phyloP scores from a whole-genome alignment of 2,113 vertebrate species.

The Scopus umbretta region DNA sequence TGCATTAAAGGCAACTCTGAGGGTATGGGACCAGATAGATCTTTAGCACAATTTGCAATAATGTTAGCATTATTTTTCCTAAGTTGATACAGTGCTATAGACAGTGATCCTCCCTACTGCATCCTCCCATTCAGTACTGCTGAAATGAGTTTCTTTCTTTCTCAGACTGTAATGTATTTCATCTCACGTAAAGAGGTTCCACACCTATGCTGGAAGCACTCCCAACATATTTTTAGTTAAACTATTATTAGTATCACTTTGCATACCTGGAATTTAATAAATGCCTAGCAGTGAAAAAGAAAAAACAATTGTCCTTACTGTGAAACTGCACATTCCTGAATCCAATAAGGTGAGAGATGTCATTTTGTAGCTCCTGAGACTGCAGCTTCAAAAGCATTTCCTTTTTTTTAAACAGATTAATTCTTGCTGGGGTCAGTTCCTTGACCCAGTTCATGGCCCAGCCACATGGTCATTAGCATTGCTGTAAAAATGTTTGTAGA shows the following conservation, averaged over 20 bases:
- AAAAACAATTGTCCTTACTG: not conserved
- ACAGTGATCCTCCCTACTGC: not conserved
- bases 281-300: not conserved
- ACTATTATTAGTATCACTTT: not conserved
- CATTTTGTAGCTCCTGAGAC: not conserved
- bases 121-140: not conserved
- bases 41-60: not conserved
- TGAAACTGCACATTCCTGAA: constrained; percentile 24
- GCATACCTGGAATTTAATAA: constrained; percentile 28
- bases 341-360: not conserved
- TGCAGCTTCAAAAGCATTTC: not conserved
- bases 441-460: not conserved
- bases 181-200: not conserved
- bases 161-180: not conserved
- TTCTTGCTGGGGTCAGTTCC: not conserved
- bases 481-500: not conserved
- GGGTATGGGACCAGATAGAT: not conserved
- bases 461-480: not conserved
- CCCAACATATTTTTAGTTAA: not conserved
- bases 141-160: not conserved
- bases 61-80: not conserved
- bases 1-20: not conserved
- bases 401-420: not conserved
- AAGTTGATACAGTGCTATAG: not conserved
- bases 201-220: not conserved